Evolutionary conservation across 2,888 invertebrate species (phyloP).

Genomic region (Hirtodrosophila alboralis): DNA sequence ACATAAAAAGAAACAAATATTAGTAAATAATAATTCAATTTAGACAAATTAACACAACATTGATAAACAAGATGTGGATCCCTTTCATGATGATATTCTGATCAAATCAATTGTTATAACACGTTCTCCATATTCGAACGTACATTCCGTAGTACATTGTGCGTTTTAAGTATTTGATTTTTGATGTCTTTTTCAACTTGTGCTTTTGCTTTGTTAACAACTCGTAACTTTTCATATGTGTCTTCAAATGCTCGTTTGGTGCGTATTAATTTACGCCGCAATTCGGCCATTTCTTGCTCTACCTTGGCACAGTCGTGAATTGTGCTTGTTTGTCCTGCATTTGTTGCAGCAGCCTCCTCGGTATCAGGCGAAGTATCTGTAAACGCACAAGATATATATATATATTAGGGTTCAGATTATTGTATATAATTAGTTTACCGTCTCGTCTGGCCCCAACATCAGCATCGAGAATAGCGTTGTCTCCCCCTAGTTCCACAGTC

Average conservation of each 20-base stretch:
- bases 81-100: slow-evolving; percentile 15
- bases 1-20: slow-evolving; percentile 23
- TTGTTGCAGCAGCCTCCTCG: slow-evolving; percentile 12
- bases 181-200: slow-evolving; percentile 93
- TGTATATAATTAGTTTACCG: slow-evolving; percentile 29
- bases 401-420: too few species aligned
- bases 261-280: slow-evolving; percentile 89
- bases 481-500: slow-evolving; percentile 82
- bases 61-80: slow-evolving; percentile 11
- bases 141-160: slow-evolving; percentile 90
- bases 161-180: slow-evolving; percentile 91
- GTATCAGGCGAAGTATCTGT: slow-evolving; percentile 32
- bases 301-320: slow-evolving; percentile 84
- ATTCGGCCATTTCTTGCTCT: slow-evolving; percentile 88
- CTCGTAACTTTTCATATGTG: slow-evolving; percentile 90
- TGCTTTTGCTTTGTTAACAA: slow-evolving; percentile 91
- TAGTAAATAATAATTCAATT: slow-evolving; percentile 17
- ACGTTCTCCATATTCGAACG: slow-evolving; percentile 89
- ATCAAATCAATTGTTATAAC: slow-evolving; percentile 70
- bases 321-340: slow-evolving; percentile 5
- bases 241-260: slow-evolving; percentile 91
- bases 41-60: slow-evolving; percentile 9
- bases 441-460: slow-evolving; percentile 20
- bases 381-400: not conserved
- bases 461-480: slow-evolving; percentile 2